Conservation (phyloP, 2,113 vertebrate species). For the Australoheros scitulus region DNA sequence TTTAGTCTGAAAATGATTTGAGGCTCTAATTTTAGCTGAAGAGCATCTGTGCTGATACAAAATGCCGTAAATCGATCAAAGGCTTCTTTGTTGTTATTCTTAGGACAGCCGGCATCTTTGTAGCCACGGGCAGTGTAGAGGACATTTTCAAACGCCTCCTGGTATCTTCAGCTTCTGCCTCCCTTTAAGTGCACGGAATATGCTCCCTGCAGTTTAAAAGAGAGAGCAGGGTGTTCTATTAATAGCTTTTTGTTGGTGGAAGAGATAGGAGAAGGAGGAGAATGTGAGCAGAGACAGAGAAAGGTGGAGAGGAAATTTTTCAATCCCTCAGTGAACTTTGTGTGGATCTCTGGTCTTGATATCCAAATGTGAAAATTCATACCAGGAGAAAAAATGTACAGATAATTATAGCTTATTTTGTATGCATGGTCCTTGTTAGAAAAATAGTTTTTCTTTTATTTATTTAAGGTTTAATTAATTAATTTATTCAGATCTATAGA, state of each 20-base stretch:
- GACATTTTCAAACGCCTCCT: slow-evolving; percentile 68
- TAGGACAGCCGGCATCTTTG: slow-evolving; percentile 60
- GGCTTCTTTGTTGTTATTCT: slow-evolving; percentile 74
- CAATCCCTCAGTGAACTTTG: slow-evolving; percentile 26
- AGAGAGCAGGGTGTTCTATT: slow-evolving; percentile 68
- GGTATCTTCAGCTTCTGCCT: slow-evolving; percentile 63
- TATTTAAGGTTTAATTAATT: not conserved
- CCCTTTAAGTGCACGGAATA: slow-evolving; percentile 65
- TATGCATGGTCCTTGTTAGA: not conserved
- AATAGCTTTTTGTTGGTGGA: slow-evolving; percentile 72
- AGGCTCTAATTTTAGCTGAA: slow-evolving; percentile 63
- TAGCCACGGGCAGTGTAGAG: slow-evolving; percentile 54
- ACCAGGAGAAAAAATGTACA: not conserved
- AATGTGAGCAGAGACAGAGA: slow-evolving; percentile 51
- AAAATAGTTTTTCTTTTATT: not conserved
- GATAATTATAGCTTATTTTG: not conserved
- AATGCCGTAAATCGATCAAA: slow-evolving; percentile 66
- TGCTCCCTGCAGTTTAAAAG: slow-evolving; percentile 65
- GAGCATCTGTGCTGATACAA: slow-evolving; percentile 44
- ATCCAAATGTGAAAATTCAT: not conserved
- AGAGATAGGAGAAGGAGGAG: slow-evolving; percentile 39
- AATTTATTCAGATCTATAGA: not conserved
- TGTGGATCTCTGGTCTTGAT: not conserved
- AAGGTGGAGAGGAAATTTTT: slow-evolving; percentile 26
- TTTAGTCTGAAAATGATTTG: slow-evolving; percentile 48